These are phyloP conservation scores for Cercopithecus neglectus DNA, from an alignment of 2,797 vertebrate genomes.

Conservation along the genomic window DNA sequence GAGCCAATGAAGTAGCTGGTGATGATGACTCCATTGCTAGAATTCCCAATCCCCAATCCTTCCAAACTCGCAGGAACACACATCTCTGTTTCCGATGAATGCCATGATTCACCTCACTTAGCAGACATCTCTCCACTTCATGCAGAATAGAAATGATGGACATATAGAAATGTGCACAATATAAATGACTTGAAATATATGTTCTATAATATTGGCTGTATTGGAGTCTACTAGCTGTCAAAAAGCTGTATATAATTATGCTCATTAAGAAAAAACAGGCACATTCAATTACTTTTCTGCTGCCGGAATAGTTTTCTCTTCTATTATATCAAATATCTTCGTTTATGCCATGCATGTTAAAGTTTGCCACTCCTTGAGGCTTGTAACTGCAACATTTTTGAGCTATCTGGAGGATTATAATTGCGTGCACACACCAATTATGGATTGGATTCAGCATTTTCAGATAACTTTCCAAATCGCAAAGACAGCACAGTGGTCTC, in stretches of 20 bases:
- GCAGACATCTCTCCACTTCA: neutral
- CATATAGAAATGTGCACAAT: neutral
- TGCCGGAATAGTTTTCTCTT: conserved; percentile 83
- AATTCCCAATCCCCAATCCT: conserved; percentile 11
- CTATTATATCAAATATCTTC: conserved; percentile 88
- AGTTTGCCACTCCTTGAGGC: conserved; percentile 91
- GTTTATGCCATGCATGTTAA: conserved; percentile 91
- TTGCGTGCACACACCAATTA: conserved; percentile 94
- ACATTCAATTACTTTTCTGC: conserved; percentile 83
- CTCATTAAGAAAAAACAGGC: conserved; percentile 82
- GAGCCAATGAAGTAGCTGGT: conserved; percentile 40
- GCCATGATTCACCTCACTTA: neutral
- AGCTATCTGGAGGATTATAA: conserved; percentile 92
- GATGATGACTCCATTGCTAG: conserved; percentile 24
- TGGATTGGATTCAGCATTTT: conserved; percentile 88
- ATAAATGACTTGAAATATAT: neutral
- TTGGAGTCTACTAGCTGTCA: conserved; percentile 74
- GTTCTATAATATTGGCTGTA: neutral
- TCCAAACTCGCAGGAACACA: neutral
- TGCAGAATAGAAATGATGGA: neutral
- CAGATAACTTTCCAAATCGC: conserved; percentile 88
- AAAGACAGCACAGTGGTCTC: conserved; percentile 83
- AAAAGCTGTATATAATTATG: conserved; percentile 79
- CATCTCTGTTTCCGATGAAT: neutral
- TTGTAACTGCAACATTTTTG: conserved; percentile 89